These are phyloP conservation scores for Cataglyphis albicans DNA, from an alignment of 2,888 invertebrate species.

Conservation along the genomic window DNA sequence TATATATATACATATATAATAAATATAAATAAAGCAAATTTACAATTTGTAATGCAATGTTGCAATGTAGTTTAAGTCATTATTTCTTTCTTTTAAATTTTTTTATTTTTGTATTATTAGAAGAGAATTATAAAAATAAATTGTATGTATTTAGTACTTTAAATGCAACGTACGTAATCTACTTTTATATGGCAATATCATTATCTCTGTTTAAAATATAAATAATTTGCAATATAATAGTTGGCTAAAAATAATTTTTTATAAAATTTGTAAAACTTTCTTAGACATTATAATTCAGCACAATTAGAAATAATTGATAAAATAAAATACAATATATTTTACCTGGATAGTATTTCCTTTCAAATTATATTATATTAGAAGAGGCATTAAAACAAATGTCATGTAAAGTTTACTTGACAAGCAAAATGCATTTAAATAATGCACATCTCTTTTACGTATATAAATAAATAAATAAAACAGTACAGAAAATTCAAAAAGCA, in stretches of 20 bases:
- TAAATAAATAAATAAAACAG: conserved; percentile 2
- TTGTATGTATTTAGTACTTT: too few relatives aligned
- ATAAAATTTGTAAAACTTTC: background rate
- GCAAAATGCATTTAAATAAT: background rate
- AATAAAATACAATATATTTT: background rate
- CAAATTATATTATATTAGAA: background rate
- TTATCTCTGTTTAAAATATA: background rate
- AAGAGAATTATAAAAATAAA: background rate
- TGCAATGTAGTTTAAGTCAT: background rate
- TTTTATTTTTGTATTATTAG: background rate
- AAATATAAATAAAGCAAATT: background rate
- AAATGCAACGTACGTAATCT: background rate
- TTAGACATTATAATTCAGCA: background rate
- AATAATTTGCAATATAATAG: background rate
- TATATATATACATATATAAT: background rate
- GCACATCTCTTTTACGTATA: background rate
- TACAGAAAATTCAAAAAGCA: background rate
- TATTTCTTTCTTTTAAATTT: background rate
- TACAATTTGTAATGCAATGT: background rate
- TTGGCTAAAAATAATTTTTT: background rate
- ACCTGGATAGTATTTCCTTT: background rate
- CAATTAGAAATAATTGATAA: background rate
- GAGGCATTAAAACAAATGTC: background rate
- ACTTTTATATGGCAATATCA: background rate
- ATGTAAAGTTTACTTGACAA: background rate